Evolutionary conservation across 2,888 invertebrate genomes (phyloP).

Genomic region (Cosmopolites sordidus): DNA sequence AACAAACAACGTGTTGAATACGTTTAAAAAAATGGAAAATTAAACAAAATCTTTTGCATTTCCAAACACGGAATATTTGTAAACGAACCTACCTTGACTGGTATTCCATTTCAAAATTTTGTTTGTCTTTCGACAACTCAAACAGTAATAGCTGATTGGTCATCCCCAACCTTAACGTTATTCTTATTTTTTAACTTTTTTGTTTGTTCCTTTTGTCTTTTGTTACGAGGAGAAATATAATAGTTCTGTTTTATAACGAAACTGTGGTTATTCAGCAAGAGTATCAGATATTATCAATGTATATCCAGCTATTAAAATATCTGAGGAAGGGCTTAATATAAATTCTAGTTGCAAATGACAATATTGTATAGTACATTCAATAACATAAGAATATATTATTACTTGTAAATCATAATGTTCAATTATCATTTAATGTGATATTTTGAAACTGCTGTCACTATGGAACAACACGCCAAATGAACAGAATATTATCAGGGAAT

Average conservation of each 20-base stretch:
- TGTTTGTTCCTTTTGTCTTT: neutral
- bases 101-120: slow-evolving; percentile 1
- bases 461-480: too few species aligned
- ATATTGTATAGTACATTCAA: too few species aligned
- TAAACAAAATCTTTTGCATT: neutral
- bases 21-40: neutral
- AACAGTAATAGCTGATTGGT: neutral
- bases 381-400: too few species aligned
- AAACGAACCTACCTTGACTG: neutral
- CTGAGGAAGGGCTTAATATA: too few species aligned
- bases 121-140: neutral
- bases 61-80: neutral
- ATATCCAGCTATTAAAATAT: too few species aligned
- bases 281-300: too few species aligned
- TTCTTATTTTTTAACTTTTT: neutral
- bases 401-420: too few species aligned
- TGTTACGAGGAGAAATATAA: neutral
- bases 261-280: too few species aligned
- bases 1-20: neutral
- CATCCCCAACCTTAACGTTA: neutral
- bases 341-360: too few species aligned
- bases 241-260: neutral
- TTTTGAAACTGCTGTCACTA: too few species aligned
- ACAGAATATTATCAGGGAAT: too few species aligned
- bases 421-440: too few species aligned